Conservation (phyloP, 2,113 vertebrate species). For the Morone saxatilis region DNA sequence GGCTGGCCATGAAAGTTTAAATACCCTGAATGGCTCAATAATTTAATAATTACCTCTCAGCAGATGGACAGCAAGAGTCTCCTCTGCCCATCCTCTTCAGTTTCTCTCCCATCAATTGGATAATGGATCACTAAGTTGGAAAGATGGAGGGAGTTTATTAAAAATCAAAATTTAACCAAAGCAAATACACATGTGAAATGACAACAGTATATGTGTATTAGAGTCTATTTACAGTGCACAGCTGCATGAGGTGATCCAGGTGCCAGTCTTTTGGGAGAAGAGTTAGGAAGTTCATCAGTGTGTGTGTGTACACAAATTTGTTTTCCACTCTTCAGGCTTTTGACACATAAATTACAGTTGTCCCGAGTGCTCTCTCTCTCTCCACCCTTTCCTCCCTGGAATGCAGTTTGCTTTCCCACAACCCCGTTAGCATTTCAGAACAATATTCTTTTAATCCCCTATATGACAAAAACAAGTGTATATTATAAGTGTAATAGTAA, state of each 20-base stretch:
- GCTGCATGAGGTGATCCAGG: conserved; percentile 6
- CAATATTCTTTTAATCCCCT: not conserved
- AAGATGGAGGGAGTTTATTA: conserved; percentile 25
- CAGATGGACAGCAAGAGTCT: conserved; percentile 51
- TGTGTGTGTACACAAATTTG: not conserved
- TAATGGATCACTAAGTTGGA: not conserved
- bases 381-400: not conserved
- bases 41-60: conserved; percentile 80
- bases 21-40: conserved; percentile 73
- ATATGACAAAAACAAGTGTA: not conserved
- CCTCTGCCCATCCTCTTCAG: conserved; percentile 7
- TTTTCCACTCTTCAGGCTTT: not conserved
- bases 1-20: conserved; percentile 80
- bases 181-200: not conserved
- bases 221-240: conserved; percentile 1
- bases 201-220: not conserved
- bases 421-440: not conserved
- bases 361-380: not conserved
- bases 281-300: not conserved
- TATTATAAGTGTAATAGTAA: not conserved
- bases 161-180: not conserved
- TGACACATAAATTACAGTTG: not conserved
- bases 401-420: conserved; percentile 2
- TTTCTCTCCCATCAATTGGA: not conserved
- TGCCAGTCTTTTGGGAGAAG: not conserved